Percentiles rank a stretch among this genome's conserved stretches.
Conservation (phyloP, 2,113 vertebrate genomes). For the Bufo bufo region DNA sequence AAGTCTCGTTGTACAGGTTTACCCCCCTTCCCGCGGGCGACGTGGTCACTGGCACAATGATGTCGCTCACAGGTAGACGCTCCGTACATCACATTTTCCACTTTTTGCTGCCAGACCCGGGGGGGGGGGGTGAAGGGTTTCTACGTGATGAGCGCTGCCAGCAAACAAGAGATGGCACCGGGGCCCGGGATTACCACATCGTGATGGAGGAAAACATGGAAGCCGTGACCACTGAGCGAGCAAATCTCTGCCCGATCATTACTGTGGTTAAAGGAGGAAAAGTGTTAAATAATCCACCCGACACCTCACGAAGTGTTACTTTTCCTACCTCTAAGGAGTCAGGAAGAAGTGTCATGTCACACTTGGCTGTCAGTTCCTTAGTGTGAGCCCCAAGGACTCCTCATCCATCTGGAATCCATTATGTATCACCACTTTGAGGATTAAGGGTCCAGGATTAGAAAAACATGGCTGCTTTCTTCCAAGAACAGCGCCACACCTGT, state of each 20-base stretch:
- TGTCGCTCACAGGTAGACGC: neutral
- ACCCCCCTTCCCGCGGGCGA: neutral
- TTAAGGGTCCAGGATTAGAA: too few species aligned
- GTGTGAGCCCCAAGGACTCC: neutral
- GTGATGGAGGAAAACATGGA: neutral
- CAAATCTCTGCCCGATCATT: too few species aligned
- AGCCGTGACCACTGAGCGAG: neutral
- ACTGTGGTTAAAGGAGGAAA: too few species aligned
- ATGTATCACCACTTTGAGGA: too few species aligned
- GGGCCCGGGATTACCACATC: neutral
- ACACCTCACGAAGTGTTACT: neutral
- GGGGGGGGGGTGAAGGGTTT: neutral
- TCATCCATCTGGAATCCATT: neutral
- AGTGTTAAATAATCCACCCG: too few species aligned
- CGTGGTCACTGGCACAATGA: neutral
- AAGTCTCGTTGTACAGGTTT: neutral
- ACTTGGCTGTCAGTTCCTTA: neutral
- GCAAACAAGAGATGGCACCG: neutral
- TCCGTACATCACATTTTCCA: neutral
- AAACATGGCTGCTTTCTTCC: too few species aligned
- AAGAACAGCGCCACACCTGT: too few species aligned
- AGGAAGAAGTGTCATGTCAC: neutral
- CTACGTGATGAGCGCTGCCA: neutral
- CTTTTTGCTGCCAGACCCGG: neutral
- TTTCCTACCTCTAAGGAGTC: neutral